A percentile compares a stretch with the other conserved stretches of the same genome.
These are phyloP conservation scores for Enoplosus armatus DNA, from an alignment of 2,797 vertebrate species.

Conservation along the genomic window DNA sequence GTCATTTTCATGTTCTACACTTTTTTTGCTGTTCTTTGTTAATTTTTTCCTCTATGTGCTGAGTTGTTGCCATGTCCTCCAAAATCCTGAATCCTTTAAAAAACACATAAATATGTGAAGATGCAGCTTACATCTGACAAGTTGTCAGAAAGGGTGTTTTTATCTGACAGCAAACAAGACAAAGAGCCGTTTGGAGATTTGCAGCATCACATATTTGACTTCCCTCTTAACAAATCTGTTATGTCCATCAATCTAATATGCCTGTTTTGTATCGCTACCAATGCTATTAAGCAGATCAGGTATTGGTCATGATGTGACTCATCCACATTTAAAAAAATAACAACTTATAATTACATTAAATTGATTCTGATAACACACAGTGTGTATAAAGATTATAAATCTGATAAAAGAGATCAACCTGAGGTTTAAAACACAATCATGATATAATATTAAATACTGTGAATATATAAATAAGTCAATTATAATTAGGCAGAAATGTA, in stretches of 20 bases:
- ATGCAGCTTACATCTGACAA: not conserved
- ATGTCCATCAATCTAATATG: not conserved
- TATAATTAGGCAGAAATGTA: not conserved
- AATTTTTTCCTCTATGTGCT: not conserved
- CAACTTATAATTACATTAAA: not conserved
- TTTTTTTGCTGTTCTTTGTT: not conserved
- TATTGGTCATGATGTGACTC: not conserved
- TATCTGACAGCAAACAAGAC: constrained; percentile 8
- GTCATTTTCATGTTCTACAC: not conserved
- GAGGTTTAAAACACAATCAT: constrained; percentile 1
- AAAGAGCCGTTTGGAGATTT: not conserved
- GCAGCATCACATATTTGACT: not conserved
- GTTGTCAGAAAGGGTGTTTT: not conserved
- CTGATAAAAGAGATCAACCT: not conserved
- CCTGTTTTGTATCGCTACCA: not conserved
- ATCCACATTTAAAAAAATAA: not conserved
- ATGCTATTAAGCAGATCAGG: not conserved
- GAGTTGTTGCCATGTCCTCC: not conserved
- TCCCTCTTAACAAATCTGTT: not conserved
- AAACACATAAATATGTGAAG: not conserved
- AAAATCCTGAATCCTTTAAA: no score
- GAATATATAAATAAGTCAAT: not conserved
- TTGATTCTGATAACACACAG: not conserved
- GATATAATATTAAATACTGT: not conserved
- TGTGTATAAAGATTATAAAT: not conserved